Evolutionary conservation across 2,797 vertebrate species (phyloP).

Genomic region (Malurus splendens): DNA sequence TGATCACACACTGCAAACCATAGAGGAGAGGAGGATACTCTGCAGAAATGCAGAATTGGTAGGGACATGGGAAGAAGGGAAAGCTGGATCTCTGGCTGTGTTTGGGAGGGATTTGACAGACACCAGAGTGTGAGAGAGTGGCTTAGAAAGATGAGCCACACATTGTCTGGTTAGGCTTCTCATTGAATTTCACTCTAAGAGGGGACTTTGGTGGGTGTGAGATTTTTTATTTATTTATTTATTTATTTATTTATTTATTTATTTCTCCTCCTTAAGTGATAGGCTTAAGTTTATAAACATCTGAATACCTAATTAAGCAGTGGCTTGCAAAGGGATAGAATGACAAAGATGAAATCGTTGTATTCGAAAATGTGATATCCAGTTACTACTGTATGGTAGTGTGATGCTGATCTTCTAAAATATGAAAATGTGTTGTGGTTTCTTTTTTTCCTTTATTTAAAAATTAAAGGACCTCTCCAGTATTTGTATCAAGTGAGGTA

Average conservation of each 20-base stretch:
- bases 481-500: neutral
- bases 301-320: neutral
- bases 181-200: neutral
- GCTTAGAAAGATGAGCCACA: neutral
- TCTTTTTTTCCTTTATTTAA: neutral
- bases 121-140: neutral
- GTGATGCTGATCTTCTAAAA: neutral
- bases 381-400: neutral
- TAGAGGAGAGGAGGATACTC: neutral
- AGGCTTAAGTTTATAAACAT: neutral
- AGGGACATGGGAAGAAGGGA: neutral
- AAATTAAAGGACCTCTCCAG: neutral
- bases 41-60: neutral
- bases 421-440: fast-evolving
- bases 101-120: neutral
- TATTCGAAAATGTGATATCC: neutral
- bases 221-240: fast-evolving
- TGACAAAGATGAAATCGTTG: neutral
- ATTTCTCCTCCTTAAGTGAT: neutral
- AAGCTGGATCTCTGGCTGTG: neutral
- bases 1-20: fast-evolving
- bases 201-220: neutral
- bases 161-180: fast-evolving
- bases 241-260: fast-evolving
- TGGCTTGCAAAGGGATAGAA: neutral